Percentiles rank a stretch among this genome's conserved stretches.
phyloP scores from a whole-genome alignment of 2,888 invertebrate genomes.

The Drosophila histrio region DNA sequence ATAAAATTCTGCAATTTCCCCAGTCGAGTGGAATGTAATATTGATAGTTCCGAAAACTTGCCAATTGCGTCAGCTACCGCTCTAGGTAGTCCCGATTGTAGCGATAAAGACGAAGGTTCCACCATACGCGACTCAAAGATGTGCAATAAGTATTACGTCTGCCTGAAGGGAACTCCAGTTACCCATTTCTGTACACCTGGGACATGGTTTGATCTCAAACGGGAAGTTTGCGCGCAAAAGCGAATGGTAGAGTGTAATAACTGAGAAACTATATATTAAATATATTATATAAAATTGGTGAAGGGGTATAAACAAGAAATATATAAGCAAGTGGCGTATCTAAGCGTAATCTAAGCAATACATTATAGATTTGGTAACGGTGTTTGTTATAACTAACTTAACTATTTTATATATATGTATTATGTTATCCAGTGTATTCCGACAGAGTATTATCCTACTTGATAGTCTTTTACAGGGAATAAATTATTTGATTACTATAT shows the following conservation, averaged over 20 bases:
- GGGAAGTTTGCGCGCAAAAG: conserved; percentile 33
- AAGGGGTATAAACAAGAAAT: conserved; percentile 10
- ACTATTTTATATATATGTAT: neutral
- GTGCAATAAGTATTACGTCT: conserved; percentile 60
- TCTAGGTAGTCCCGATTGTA: conserved; percentile 26
- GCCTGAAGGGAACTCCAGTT: conserved; percentile 34
- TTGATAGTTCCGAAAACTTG: neutral
- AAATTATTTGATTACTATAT: conserved; percentile 23
- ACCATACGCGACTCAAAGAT: conserved; percentile 35
- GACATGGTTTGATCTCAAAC: conserved; percentile 53
- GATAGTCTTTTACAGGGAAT: conserved; percentile 22
- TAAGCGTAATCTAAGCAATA: neutral
- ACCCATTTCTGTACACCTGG: conserved; percentile 56
- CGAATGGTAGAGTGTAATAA: conserved; percentile 20
- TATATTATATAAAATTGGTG: conserved; percentile 22
- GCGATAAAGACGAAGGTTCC: conserved; percentile 18
- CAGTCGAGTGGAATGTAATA: conserved; percentile 30
- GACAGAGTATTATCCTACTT: neutral
- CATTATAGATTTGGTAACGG: conserved; percentile 23
- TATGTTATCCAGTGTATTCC: conserved; percentile 10
- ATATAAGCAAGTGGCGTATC: conserved; percentile 34
- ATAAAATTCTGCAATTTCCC: conserved; percentile 36
- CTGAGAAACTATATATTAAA: neutral
- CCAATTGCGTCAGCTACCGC: neutral
- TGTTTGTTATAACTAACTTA: conserved; percentile 14